A percentile compares a stretch with the other conserved stretches of the same genome.
These are phyloP conservation scores for Acleris sparsana DNA, from an alignment of 2,888 invertebrate species.

Conservation along the genomic window DNA sequence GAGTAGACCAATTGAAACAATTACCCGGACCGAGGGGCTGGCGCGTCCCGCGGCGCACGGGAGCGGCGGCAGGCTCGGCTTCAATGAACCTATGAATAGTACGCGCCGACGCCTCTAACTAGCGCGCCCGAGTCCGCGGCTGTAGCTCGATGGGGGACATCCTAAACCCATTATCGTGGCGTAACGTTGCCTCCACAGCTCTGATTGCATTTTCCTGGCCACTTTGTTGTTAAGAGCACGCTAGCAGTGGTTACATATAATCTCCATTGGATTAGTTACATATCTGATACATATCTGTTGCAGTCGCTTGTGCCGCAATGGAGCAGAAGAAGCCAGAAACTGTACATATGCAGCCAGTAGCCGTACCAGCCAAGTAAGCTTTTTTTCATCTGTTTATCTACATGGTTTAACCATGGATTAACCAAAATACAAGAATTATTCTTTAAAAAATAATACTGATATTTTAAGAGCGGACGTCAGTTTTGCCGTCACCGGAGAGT, in stretches of 20 bases:
- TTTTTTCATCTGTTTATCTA: too few species aligned
- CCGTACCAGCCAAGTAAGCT: too few species aligned
- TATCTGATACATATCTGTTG: constrained; percentile 15
- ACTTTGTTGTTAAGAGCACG: constrained; percentile 25
- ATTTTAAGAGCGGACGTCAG: too few species aligned
- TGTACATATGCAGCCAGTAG: constrained; percentile 36
- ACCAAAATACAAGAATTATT: too few species aligned
- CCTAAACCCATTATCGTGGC: constrained; percentile 31
- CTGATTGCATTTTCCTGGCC: constrained; percentile 26
- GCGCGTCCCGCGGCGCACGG: neutral
- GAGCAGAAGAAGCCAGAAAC: constrained; percentile 46
- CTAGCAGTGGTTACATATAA: neutral
- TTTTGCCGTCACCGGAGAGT: too few species aligned
- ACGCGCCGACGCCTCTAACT: constrained; percentile 27
- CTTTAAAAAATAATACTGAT: too few species aligned
- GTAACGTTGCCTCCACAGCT: constrained; percentile 26
- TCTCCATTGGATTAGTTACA: constrained; percentile 10
- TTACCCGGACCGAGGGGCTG: too few species aligned
- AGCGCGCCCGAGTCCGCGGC: constrained; percentile 21
- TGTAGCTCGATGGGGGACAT: constrained; percentile 34
- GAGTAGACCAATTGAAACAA: too few species aligned
- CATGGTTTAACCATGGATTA: too few species aligned
- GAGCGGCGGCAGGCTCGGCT: neutral
- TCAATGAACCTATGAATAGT: constrained; percentile 33
- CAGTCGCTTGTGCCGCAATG: constrained; percentile 28